Base-by-base conservation (phyloP, 1,140 invertebrate genomes). In the Drosophila funebris region DNA sequence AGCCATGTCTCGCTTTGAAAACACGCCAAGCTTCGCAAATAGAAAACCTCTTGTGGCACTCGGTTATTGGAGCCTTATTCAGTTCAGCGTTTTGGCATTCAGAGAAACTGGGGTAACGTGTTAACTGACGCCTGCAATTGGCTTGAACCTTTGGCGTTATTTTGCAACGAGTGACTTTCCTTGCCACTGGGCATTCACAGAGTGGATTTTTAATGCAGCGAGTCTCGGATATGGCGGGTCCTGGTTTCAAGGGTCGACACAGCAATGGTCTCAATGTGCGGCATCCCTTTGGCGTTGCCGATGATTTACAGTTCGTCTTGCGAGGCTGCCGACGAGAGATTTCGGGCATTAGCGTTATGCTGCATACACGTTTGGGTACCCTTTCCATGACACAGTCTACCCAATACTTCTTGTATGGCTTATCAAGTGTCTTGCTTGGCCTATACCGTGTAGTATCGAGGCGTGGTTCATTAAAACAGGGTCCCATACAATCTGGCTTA, bases 21-120 rank as follows among this genome's bases (percentile, higher is more conserved):
- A 18, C 1, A 11, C 48, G 56, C 46, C 36, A 53, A 4, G 29
- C 3, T 9, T 68, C 64, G 27, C 76, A 78, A 3, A 18, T 20
- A 7, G 44, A 7, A 0, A 16, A 11, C 0, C 16, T 13, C 1
- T 56, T 27, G 7, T 60, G 43, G 39, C 77, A 79, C 56, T 79
- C 77, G 0, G 43, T 11, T 8, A 61, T 36, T 2, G 48, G 61
- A 0, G 1, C 0, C 2, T n/a, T 20, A 1, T 37, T 11, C 1
- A 74, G 13, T 18, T 52, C 18, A 0, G 43, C 54, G 14, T 52
- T 48, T 13, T 60, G 13, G 20, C 77, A 79, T 44, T 79, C 77
- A 0, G 77, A 79, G 44, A 78, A 79, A 41, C 71, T 66, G 16
- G 77, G 77, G 36, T 79, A 79, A 29, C 53, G 37, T 3, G 63